A percentile compares a stretch with the other conserved stretches of the same genome.
phyloP scores from a whole-genome alignment of 35 echinoderm and acorn worm species.

The Eucidaris tribuloides region DNA sequence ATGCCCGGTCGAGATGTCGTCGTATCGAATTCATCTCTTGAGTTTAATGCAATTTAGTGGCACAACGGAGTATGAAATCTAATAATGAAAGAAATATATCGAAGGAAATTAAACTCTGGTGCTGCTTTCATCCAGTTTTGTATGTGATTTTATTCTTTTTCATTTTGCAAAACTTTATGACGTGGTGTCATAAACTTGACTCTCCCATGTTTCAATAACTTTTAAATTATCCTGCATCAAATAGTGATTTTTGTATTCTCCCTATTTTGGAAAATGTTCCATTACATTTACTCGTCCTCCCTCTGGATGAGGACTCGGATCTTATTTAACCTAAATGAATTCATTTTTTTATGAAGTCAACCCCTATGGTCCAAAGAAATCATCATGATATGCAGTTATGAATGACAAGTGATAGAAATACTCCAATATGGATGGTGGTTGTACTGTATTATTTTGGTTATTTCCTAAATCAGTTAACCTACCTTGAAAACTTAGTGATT shows the following conservation, averaged over 20 bases:
- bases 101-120: constrained; percentile 5
- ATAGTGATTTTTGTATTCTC: background rate
- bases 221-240: too few relatives aligned
- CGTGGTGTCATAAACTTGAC: background rate
- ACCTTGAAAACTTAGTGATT: too few relatives aligned
- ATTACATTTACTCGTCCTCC: background rate
- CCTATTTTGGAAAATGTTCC: background rate
- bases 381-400: too few relatives aligned
- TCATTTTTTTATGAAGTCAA: too few relatives aligned
- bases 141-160: background rate
- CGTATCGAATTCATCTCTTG: background rate
- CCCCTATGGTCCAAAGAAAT: too few relatives aligned
- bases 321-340: too few relatives aligned
- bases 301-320: background rate
- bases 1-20: background rate
- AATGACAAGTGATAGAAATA: too few relatives aligned
- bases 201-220: background rate
- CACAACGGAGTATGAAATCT: constrained; percentile 24
- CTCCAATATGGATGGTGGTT: too few relatives aligned
- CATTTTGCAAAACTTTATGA: background rate
- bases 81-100: constrained; percentile 14
- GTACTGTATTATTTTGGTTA: too few relatives aligned
- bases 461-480: too few relatives aligned
- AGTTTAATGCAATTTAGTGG: constrained; percentile 4
- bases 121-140: background rate